Percentiles rank a stretch among this genome's conserved stretches.
Conservation (phyloP, 2,888 invertebrate species). For the Drosophila suboccidentalis region DNA sequence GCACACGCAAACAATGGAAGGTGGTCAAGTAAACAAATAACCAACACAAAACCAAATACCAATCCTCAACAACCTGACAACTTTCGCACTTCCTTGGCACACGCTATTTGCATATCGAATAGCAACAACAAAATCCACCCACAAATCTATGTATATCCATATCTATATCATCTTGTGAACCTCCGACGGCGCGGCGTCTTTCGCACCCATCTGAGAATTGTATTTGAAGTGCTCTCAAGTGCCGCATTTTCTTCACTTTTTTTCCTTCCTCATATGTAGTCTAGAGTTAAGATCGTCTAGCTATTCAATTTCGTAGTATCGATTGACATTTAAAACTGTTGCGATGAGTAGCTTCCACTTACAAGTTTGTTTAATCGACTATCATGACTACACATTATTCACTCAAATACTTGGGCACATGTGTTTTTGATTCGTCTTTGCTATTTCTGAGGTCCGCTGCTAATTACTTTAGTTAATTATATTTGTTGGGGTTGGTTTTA, state of each 20-base stretch:
- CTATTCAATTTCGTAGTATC: neutral
- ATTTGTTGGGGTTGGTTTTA: conserved; percentile 24
- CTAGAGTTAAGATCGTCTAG: conserved; percentile 3
- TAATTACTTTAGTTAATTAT: conserved; percentile 68
- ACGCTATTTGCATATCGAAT: conserved; percentile 61
- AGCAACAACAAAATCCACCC: conserved; percentile 17
- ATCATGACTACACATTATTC: conserved; percentile 39
- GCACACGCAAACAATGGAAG: conserved; percentile 42
- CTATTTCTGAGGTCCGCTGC: neutral
- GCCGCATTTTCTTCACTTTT: conserved; percentile 44
- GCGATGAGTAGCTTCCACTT: conserved; percentile 14
- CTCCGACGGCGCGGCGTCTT: conserved; percentile 51
- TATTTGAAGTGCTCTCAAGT: conserved; percentile 60
- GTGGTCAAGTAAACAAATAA: conserved; percentile 32
- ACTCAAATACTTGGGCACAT: conserved; percentile 48
- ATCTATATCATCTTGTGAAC: neutral
- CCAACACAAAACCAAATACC: conserved; percentile 7
- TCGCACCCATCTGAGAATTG: conserved; percentile 52
- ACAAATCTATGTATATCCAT: conserved; percentile 11
- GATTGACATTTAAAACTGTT: conserved; percentile 9
- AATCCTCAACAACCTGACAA: conserved; percentile 58
- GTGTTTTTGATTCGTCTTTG: conserved; percentile 39
- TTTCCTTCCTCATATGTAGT: neutral
- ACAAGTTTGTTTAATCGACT: conserved; percentile 21
- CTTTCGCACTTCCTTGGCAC: conserved; percentile 76